phyloP scores from a whole-genome alignment of 2,113 vertebrate genomes.

The Enhydra lutris region DNA sequence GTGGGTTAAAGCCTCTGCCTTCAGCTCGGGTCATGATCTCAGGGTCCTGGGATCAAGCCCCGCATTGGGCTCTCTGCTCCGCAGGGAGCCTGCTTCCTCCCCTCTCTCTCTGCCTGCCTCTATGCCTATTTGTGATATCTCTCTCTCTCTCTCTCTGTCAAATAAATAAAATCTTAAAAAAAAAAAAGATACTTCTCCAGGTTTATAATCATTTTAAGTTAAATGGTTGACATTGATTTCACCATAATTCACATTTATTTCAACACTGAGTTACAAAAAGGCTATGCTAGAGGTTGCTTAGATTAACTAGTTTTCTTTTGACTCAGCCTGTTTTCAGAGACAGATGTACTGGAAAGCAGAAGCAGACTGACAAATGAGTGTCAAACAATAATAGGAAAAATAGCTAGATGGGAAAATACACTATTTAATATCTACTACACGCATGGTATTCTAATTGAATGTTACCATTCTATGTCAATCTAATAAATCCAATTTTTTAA shows the following conservation, averaged over 20 bases:
- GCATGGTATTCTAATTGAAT: not conserved
- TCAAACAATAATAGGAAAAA: not conserved
- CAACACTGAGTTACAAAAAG: not conserved
- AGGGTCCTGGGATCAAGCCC: too few relatives aligned
- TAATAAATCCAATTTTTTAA: not conserved
- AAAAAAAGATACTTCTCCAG: too few relatives aligned
- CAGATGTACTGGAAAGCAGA: not conserved
- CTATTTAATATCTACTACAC: not conserved
- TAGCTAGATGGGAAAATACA: not conserved
- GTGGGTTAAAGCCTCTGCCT: too few relatives aligned
- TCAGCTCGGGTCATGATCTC: too few relatives aligned
- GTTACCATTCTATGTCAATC: not conserved
- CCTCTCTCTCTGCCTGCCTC: too few relatives aligned
- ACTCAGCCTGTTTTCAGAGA: not conserved
- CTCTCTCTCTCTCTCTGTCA: too few relatives aligned
- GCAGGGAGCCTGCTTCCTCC: too few relatives aligned
- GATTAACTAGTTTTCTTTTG: not conserved
- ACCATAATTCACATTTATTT: not conserved
- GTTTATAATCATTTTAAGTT: not conserved
- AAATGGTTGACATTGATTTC: not conserved
- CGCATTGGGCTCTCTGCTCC: too few relatives aligned
- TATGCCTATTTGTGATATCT: too few relatives aligned
- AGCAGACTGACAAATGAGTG: not conserved
- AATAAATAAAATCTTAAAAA: too few relatives aligned
- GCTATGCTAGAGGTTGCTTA: not conserved